Base-by-base conservation (phyloP, 2,797 vertebrate species). In the Epinephelus awoara region DNA sequence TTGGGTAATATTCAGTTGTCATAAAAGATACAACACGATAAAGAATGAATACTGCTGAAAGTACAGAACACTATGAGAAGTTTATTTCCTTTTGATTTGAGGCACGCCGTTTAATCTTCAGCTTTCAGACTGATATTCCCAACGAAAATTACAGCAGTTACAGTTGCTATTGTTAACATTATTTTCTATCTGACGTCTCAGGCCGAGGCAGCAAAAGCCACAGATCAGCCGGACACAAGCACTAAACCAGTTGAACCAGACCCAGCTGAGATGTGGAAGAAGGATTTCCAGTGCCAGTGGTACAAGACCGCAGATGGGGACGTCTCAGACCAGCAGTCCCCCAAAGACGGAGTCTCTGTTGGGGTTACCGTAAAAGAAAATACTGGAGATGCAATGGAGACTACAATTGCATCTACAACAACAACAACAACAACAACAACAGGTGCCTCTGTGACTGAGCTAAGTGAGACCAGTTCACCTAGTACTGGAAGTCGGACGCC, bases 261-360 rank as follows among this genome's bases (percentile, higher is more conserved):
- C 63, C 85, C 93, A 1, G 90, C 84, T 29, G 94, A 95, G 82
- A 75, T 88, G 19, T 96, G 96, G 95, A 95, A 92, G 78, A 94
- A 87, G 57, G 91, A 95, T 85, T 96, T 96, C 83, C 93, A 92
- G 71, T 96, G 95, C 74, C 95, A 96, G 88, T 96, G 94, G 94
- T 96, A 95, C 80, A 93, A 94, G 75, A 91, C 89, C 0, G 40
- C 92, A 61, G 92, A 94, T 52, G 79, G 91, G 50, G 90, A 94
- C 21, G 85, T 91, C 61, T 93, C 94, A 4, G 95, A 96, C 77
- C 92, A 92, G 78, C 93, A 94, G 85, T 88, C 94, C n/a, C 91
- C 89, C 23, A 92, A 93, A 78, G 92, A 92, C 0, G 90, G 92
- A 27, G 82, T 58, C 1, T 86, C 93, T 46, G 71, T 77, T 44